phyloP scores from a whole-genome alignment of 2,797 vertebrate genomes.

The Craterocephalus amniculus region DNA sequence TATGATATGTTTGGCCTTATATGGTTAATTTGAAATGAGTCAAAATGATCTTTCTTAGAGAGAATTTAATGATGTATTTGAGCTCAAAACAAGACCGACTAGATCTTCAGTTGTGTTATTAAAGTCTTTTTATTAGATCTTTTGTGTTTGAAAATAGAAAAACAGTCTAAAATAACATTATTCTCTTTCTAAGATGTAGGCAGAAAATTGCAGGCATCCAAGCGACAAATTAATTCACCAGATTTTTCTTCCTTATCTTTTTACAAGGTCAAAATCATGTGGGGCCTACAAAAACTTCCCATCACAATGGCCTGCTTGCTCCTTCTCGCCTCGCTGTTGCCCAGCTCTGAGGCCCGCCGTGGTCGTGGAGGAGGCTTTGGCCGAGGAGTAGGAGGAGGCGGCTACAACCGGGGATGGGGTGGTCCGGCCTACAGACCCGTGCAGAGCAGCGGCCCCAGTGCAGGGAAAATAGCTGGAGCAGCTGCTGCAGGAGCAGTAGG shows the following conservation, averaged over 20 bases:
- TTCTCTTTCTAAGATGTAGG: background rate
- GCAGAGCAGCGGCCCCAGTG: constrained; percentile 74
- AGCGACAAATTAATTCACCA: background rate
- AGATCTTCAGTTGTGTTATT: background rate
- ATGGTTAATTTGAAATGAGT: background rate
- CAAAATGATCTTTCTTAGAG: background rate
- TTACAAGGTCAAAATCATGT: constrained; percentile 56
- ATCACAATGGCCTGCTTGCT: constrained; percentile 63
- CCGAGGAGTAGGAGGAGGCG: constrained; percentile 50
- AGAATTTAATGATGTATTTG: background rate
- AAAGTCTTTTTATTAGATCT: background rate
- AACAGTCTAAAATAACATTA: no score
- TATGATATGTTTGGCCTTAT: no score
- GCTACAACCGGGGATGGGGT: constrained; percentile 56
- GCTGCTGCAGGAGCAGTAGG: constrained; percentile 83
- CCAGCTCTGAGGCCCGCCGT: constrained; percentile 70
- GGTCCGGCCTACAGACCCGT: constrained; percentile 54
- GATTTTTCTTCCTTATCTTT: constrained; percentile 30
- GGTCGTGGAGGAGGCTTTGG: constrained; percentile 63
- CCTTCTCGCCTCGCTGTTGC: constrained; percentile 69
- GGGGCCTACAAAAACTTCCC: constrained; percentile 28
- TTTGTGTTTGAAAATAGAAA: background rate
- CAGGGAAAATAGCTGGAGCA: constrained; percentile 81
- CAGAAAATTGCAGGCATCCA: background rate
- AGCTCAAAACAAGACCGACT: background rate